Conservation (phyloP, 2,797 vertebrate species). For the Paguma larvata region DNA sequence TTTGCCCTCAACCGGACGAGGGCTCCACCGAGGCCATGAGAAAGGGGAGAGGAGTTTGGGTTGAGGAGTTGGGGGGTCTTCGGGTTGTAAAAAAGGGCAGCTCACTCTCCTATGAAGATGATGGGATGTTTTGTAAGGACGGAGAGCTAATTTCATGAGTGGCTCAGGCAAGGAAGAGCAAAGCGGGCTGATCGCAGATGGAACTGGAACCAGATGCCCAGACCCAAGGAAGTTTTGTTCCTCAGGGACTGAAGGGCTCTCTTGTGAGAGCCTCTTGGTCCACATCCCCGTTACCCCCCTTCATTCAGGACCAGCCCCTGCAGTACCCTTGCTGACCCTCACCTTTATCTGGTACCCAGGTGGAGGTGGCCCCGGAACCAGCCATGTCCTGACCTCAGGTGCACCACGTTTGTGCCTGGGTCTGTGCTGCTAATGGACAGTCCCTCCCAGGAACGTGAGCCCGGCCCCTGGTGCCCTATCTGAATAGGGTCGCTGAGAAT, state of each 20-base stretch:
- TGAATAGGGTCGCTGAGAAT: neutral
- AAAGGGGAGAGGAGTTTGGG: no score
- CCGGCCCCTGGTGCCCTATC: no score
- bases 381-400: neutral
- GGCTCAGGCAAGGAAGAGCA: neutral
- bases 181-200: neutral
- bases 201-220: neutral
- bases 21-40: rapidly evolving
- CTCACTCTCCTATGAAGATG: neutral
- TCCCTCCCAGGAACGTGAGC: no score
- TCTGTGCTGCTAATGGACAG: no score
- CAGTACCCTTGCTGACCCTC: neutral
- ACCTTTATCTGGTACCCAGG: neutral
- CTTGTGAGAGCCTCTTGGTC: neutral
- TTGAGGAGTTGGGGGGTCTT: neutral
- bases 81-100: neutral
- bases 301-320: neutral
- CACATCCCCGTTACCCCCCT: neutral
- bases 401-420: neutral
- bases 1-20: neutral
- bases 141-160: neutral
- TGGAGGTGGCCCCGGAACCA: rapidly evolving
- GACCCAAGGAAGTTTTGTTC: neutral
- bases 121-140: neutral
- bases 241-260: neutral